phyloP scores from a whole-genome alignment of 2,797 vertebrate genomes.

The Gymnoscopelus braueri region DNA sequence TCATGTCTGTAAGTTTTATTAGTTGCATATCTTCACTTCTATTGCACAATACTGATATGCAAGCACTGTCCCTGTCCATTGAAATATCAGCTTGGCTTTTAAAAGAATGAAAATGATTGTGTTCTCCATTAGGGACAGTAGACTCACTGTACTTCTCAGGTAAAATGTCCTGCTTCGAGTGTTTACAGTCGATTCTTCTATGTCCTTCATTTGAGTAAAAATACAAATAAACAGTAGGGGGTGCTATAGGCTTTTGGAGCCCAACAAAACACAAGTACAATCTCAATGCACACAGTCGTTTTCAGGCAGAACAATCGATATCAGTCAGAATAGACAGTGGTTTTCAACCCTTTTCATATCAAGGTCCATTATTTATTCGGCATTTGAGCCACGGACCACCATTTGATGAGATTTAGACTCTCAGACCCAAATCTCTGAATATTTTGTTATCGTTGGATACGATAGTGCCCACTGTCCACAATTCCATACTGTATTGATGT shows the following conservation, averaged over 20 bases:
- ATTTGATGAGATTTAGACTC: too few relatives aligned
- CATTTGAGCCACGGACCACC: too few relatives aligned
- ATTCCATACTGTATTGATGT: too few relatives aligned
- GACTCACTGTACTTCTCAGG: too few relatives aligned
- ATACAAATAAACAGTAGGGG: constrained; percentile 43
- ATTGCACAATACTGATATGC: not conserved
- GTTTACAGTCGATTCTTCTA: not conserved
- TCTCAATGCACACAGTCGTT: constrained; percentile 48
- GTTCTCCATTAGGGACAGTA: too few relatives aligned
- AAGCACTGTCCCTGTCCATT: not conserved
- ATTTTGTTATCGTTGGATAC: too few relatives aligned
- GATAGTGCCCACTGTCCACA: too few relatives aligned
- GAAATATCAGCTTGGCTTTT: not conserved
- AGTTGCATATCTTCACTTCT: not conserved
- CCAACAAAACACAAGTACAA: constrained; percentile 12
- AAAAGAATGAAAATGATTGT: too few relatives aligned
- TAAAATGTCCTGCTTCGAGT: not conserved
- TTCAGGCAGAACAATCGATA: constrained; percentile 39
- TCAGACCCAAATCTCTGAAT: too few relatives aligned
- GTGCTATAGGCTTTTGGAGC: constrained; percentile 34
- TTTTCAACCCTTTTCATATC: not conserved
- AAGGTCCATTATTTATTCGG: too few relatives aligned
- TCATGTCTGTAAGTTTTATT: not conserved
- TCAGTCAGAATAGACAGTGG: constrained; percentile 39
- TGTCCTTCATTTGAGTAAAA: too few relatives aligned